A percentile compares a stretch with the other conserved stretches of the same genome.
Conservation (phyloP, 2,888 invertebrate genomes). For the Eupithecia pulchellata region DNA sequence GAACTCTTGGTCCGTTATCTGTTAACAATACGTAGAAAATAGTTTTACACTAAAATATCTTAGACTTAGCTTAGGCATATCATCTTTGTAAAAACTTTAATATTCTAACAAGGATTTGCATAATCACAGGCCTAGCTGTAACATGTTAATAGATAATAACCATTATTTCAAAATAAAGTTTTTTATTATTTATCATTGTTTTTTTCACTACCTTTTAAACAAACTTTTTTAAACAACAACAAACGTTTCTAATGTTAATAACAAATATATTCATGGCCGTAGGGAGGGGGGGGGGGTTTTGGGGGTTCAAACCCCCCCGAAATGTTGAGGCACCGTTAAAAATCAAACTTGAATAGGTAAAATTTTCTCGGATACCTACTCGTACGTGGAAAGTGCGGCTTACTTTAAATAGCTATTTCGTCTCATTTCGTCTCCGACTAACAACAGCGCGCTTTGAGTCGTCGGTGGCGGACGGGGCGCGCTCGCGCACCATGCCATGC, state of each 20-base stretch:
- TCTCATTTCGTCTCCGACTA: no score
- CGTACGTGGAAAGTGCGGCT: no score
- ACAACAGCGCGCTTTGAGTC: no score
- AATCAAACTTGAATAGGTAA: no score
- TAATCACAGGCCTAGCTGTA: slow-evolving; percentile 81
- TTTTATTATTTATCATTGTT: slow-evolving; percentile 59
- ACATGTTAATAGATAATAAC: slow-evolving; percentile 85
- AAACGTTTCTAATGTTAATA: background rate
- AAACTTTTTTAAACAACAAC: background rate
- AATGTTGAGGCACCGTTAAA: no score
- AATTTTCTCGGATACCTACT: no score
- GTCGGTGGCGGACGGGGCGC: no score
- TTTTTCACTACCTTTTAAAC: slow-evolving; percentile 18
- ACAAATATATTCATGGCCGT: no score
- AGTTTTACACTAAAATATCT: slow-evolving; percentile 49
- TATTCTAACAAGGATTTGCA: slow-evolving; percentile 70
- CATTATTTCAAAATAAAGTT: slow-evolving; percentile 84
- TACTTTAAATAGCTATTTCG: no score
- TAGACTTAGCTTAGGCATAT: slow-evolving; percentile 77
- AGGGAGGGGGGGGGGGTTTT: no score
- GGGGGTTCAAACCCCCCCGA: no score
- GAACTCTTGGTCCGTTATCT: slow-evolving; percentile 82
- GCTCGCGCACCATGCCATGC: no score
- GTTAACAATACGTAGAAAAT: slow-evolving; percentile 66
- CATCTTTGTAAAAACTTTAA: slow-evolving; percentile 77